Conservation (phyloP, 2,113 vertebrate species). For the Phocoena sinus region DNA sequence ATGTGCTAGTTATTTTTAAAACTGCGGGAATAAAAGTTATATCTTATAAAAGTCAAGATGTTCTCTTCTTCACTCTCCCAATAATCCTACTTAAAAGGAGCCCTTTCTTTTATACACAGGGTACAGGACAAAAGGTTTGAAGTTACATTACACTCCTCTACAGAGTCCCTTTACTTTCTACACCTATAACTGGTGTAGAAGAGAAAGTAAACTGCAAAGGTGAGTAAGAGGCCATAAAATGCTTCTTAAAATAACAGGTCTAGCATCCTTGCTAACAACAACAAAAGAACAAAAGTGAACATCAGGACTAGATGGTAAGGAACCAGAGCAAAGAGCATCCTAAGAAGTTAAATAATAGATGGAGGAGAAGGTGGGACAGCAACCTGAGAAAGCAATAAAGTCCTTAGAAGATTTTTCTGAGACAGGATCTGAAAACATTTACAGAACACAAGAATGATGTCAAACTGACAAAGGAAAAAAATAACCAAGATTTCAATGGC, state of each 20-base stretch:
- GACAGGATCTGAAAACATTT: background rate
- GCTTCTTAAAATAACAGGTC: background rate
- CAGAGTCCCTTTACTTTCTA: background rate
- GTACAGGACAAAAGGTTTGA: background rate
- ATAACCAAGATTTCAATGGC: background rate
- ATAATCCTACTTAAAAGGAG: background rate
- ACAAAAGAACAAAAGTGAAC: background rate
- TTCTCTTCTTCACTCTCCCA: background rate
- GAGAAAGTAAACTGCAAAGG: background rate
- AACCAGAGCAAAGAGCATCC: background rate
- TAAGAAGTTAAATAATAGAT: background rate
- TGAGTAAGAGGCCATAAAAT: background rate
- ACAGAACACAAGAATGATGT: background rate
- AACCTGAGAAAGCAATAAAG: background rate
- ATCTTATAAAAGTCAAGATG: background rate
- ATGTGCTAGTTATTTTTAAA: background rate
- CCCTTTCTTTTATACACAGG: background rate
- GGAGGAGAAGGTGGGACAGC: background rate
- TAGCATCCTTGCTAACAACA: background rate
- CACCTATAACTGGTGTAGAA: background rate
- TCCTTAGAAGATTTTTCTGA: background rate
- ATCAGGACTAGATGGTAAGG: background rate
- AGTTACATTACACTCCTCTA: background rate
- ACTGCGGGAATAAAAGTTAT: background rate
- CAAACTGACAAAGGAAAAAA: background rate